A percentile compares a stretch with the other conserved stretches of the same genome.
These are phyloP conservation scores for Busseola fusca DNA, from an alignment of 2,888 invertebrate species.

Conservation along the genomic window DNA sequence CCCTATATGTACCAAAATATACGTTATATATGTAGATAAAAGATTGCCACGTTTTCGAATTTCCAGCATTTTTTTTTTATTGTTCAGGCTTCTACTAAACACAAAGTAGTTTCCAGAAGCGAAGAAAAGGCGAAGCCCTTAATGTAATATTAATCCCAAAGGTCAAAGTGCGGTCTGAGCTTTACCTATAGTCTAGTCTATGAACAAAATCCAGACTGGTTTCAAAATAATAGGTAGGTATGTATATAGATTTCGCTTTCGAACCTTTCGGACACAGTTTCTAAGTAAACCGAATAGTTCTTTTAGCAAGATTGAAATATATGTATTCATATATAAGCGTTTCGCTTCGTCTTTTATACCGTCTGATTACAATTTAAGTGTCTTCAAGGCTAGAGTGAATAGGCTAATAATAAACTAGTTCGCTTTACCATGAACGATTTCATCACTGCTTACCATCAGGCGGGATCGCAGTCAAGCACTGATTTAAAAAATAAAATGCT, in stretches of 20 bases:
- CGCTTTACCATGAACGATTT: too few relatives aligned
- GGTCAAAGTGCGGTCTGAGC: slow-evolving; percentile 44
- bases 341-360: too few relatives aligned
- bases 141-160: slow-evolving; percentile 56
- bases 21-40: neutral
- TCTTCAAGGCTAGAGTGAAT: too few relatives aligned
- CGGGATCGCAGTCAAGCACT: too few relatives aligned
- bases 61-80: slow-evolving; percentile 24
- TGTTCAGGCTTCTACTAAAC: slow-evolving; percentile 23
- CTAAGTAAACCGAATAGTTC: neutral
- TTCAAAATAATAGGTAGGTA: slow-evolving; percentile 25
- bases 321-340: too few relatives aligned
- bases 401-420: too few relatives aligned
- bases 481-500: too few relatives aligned
- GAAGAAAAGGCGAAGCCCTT: slow-evolving; percentile 29
- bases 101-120: slow-evolving; percentile 37
- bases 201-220: slow-evolving; percentile 51
- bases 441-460: too few relatives aligned
- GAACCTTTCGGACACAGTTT: neutral
- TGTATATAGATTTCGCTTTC: slow-evolving; percentile 26
- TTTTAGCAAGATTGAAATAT: neutral
- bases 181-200: slow-evolving; percentile 28
- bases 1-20: neutral
- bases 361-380: too few relatives aligned
- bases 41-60: slow-evolving; percentile 7